Conservation (phyloP, 1,140 invertebrate genomes). For the Latrodectus geometricus region DNA sequence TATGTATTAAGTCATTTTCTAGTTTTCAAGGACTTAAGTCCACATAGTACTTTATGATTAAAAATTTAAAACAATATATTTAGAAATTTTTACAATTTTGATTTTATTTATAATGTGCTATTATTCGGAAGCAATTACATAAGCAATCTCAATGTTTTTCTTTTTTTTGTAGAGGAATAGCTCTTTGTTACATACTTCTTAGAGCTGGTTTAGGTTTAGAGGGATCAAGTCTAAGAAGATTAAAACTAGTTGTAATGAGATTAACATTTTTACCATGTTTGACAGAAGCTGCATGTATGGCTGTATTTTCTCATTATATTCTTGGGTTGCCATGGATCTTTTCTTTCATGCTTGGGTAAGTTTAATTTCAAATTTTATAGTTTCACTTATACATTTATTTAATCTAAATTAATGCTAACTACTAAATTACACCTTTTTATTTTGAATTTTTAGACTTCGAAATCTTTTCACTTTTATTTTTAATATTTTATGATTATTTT, state of each 20-base stretch:
- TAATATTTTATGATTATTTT: too few relatives aligned
- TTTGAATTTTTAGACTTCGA: too few relatives aligned
- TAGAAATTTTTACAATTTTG: too few relatives aligned
- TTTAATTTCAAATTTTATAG: background rate
- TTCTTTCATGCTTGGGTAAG: constrained; percentile 82
- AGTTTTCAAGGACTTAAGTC: too few relatives aligned
- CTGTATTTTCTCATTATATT: constrained; percentile 79
- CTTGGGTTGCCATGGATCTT: constrained; percentile 88
- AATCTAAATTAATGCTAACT: background rate
- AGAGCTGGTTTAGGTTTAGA: constrained; percentile 94
- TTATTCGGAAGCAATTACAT: too few relatives aligned
- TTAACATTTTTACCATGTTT: constrained; percentile 87
- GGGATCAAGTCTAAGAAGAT: constrained; percentile 81
- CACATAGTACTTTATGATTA: too few relatives aligned
- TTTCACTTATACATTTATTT: background rate
- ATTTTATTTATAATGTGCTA: too few relatives aligned
- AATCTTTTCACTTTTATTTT: too few relatives aligned
- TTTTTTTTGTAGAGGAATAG: constrained; percentile 76
- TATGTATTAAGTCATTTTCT: too few relatives aligned
- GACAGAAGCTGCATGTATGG: constrained; percentile 79
- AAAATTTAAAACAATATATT: too few relatives aligned
- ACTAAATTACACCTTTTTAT: too few relatives aligned
- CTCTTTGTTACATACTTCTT: constrained; percentile 90
- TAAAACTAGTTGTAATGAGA: constrained; percentile 82
- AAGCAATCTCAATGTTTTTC: too few relatives aligned